Base-by-base conservation (phyloP, 2,888 invertebrate genomes). In the Ferdinandea cuprea region DNA sequence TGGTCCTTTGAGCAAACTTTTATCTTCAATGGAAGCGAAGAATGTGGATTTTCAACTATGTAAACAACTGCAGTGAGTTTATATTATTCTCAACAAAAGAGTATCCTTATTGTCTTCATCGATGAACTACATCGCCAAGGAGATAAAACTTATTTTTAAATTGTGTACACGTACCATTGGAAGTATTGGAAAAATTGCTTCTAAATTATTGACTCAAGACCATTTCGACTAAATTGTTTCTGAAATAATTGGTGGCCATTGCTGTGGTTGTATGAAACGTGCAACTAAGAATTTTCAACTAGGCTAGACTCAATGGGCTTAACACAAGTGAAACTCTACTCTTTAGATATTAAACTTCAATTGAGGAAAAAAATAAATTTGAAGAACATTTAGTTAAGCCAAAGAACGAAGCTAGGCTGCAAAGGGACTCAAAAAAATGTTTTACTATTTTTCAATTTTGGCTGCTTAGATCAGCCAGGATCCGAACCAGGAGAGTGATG, bases 1-100 rank as follows among this genome's bases (percentile, higher is more conserved):
- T 65, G 37, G 42, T 72, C 71, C 58, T 77, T 69, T 17, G 48
- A 35, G 21, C 40, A 48, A 50, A 35, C 13, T 59, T 58, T 5
- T 50, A 7, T 15, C 46, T 25, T 15, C 48, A 65, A n/a, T 44
- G 21, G 19, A 46, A n/a, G 35, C 44, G 28, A 19, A 56, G 2
- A 25, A 25, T 44, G 52, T 61, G 30, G 19, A 61, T 13, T 42
- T 11, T 37, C 21, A 32, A 42, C 42, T 32, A 11, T 44, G 52
- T 52, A 50, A 72, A 72, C 52, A 61, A 52, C 9, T 48, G 61
- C 50, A 59, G 40, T 66, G 25, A 19, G 17, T 44, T 44, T 19
- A 19, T 44, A 17, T 44, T 11, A 3, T 4, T 9, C 44, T 19
- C 11, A 17, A 44, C 44, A 44, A 17, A 9, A 11, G 44, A 44